Percentiles rank a stretch among this genome's conserved stretches.
Conservation (phyloP, 2,113 vertebrate genomes). For the Saguinus midas region DNA sequence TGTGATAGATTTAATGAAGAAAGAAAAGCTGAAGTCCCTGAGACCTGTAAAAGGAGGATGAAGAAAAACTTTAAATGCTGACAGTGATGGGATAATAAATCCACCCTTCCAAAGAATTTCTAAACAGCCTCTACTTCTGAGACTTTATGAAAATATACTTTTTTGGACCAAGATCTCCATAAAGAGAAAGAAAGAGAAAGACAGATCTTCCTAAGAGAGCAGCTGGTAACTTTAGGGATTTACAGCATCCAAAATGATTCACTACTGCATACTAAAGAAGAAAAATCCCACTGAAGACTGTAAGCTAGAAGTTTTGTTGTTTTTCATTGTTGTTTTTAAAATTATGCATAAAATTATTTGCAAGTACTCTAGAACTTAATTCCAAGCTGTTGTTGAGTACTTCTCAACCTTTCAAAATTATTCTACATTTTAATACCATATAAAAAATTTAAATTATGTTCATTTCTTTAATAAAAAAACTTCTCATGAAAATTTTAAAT, state of each 20-base stretch:
- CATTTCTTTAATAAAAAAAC: constrained; percentile 9
- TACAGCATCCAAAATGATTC: background rate
- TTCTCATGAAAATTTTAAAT: constrained; percentile 26
- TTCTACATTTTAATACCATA: constrained; percentile 16
- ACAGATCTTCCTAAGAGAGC: background rate
- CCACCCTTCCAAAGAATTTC: background rate
- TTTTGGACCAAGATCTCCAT: background rate
- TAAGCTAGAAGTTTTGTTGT: background rate
- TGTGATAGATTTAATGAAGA: background rate
- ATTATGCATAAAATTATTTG: background rate
- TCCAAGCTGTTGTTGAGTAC: background rate
- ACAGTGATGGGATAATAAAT: background rate
- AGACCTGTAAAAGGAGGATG: background rate
- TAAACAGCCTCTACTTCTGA: background rate
- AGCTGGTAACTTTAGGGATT: background rate
- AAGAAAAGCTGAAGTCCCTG: background rate
- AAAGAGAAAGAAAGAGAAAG: background rate
- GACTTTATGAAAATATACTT: background rate
- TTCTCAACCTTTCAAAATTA: constrained; percentile 38
- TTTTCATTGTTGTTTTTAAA: background rate
- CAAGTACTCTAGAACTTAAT: constrained; percentile 48
- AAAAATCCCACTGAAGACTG: constrained; percentile 18
- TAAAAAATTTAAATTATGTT: constrained; percentile 6
- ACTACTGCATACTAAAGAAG: background rate
- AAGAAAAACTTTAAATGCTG: background rate